Evolutionary conservation across 2,888 invertebrate genomes (phyloP), one percentile per base, ranked within the genome.

Genomic region (Deroplatys truncata): DNA sequence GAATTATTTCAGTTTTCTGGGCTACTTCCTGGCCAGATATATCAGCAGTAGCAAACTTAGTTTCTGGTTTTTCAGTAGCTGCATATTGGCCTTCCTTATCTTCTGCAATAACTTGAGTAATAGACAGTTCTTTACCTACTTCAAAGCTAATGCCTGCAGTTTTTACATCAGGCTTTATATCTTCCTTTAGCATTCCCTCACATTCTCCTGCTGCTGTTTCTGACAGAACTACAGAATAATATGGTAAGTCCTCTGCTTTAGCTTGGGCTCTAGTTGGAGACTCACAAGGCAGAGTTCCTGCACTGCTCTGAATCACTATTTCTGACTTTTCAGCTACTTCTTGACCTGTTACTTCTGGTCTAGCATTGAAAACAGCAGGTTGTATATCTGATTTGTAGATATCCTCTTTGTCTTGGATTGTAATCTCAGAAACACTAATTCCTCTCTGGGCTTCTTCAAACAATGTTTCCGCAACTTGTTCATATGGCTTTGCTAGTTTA

Each of bases 261-360:
- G 93, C 93, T 92, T 90, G 92, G 28, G 93, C 91, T 90, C 91
- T 94, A 92, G 95, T 94, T 91, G 94, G 94, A 85, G 95, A 93
- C 90, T 95, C 94, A 28, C 94, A 92, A 16, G 92, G 92, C 29
- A 94, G 90, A n/a, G 91, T 91, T 84, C 93, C 94, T 28, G 94
- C 90, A 91, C 93, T 94, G 2, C 93, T 93, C 91, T 94, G 94
- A 29, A 93, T 91, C 83, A 93, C 92, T 13, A 94, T 91, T 93
- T 95, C 95, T 15, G 93, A 93, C 85, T 93, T 93, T 87, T 94
- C 92, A 49, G 95, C 95, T 20, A 95, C 95, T 84, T 94, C 94
- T 90, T 94, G 94, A 28, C 94, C 93, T 83, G 92, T 92, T 25
- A 95, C 92, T 90, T 94, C 94, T 84, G 94, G 89, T 8, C 93